Conservation (phyloP, 2,113 vertebrate genomes). For the Lamprologus callipterus region DNA sequence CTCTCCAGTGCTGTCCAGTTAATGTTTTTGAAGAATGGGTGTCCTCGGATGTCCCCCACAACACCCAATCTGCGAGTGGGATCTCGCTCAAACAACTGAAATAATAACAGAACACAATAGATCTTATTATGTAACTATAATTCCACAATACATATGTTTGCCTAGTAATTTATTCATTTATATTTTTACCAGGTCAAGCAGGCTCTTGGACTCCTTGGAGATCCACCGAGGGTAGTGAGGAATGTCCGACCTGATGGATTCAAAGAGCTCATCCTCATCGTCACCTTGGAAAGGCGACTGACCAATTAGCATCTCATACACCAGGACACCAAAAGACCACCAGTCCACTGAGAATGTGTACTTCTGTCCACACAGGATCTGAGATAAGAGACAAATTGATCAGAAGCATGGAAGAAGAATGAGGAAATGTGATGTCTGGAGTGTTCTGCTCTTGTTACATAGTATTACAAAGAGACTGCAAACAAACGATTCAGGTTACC, state of each 20-base stretch:
- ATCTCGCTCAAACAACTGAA: slow-evolving; percentile 91
- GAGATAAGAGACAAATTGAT: not conserved
- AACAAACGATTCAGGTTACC: not conserved
- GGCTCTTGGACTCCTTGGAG: slow-evolving; percentile 84
- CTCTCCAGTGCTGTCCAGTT: slow-evolving; percentile 86
- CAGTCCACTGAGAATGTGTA: slow-evolving; percentile 97
- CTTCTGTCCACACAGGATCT: slow-evolving; percentile 89
- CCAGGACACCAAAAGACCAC: slow-evolving; percentile 97
- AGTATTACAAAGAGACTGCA: not conserved
- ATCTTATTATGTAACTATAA: not conserved
- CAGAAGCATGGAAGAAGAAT: not conserved
- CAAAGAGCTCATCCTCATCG: slow-evolving; percentile 94
- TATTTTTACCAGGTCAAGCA: slow-evolving; percentile 79
- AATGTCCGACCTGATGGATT: slow-evolving; percentile 86
- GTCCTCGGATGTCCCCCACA: slow-evolving; percentile 79
- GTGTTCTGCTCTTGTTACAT: not conserved
- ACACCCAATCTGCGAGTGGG: slow-evolving; percentile 81
- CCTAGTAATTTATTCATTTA: not conserved
- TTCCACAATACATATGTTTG: not conserved
- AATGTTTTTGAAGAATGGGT: slow-evolving; percentile 88
- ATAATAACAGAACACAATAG: not conserved
- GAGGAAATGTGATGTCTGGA: not conserved
- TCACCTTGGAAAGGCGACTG: slow-evolving; percentile 97
- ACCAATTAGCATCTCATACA: slow-evolving; percentile 97
- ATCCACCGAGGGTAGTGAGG: slow-evolving; percentile 95